phyloP scores from a whole-genome alignment of 1,140 invertebrate species.

The Probaryconus sp. region DNA sequence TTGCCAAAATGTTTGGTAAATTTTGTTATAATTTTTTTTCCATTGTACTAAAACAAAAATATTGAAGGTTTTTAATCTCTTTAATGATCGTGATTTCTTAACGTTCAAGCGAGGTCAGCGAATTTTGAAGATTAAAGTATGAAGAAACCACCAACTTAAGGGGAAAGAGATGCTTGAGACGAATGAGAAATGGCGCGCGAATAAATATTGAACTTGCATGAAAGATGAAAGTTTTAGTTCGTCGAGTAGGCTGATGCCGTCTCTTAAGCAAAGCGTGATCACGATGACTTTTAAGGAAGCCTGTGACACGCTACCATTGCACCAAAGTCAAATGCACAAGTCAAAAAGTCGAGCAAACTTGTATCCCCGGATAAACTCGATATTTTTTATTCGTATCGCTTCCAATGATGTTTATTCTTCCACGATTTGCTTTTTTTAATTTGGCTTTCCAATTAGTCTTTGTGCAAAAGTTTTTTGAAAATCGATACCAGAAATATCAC shows the following conservation, averaged over 20 bases:
- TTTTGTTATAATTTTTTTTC: no score
- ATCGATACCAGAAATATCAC: no score
- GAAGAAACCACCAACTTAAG: slow-evolving; percentile 8
- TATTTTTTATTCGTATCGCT: no score
- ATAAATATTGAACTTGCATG: slow-evolving; percentile 36
- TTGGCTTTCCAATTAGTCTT: no score
- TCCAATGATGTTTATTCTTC: no score
- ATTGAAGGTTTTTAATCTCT: slow-evolving; percentile 13
- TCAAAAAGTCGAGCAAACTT: no score
- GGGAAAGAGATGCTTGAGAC: slow-evolving; percentile 11
- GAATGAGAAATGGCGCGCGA: slow-evolving; percentile 28
- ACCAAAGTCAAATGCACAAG: no score
- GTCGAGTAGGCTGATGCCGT: slow-evolving; percentile 1
- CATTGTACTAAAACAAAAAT: slow-evolving; percentile 18
- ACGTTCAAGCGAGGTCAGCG: slow-evolving; percentile 1
- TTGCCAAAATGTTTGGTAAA: no score
- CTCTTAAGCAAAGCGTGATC: background rate
- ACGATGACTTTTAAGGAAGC: background rate
- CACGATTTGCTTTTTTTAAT: no score
- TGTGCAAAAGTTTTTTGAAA: no score
- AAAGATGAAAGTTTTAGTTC: slow-evolving; percentile 19
- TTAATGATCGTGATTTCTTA: slow-evolving; percentile 16
- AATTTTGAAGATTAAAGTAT: slow-evolving; percentile 24
- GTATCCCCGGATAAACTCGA: no score
- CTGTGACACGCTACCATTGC: no score